Conservation (phyloP, 1,140 invertebrate species). For the Eurosta solidaginis region DNA sequence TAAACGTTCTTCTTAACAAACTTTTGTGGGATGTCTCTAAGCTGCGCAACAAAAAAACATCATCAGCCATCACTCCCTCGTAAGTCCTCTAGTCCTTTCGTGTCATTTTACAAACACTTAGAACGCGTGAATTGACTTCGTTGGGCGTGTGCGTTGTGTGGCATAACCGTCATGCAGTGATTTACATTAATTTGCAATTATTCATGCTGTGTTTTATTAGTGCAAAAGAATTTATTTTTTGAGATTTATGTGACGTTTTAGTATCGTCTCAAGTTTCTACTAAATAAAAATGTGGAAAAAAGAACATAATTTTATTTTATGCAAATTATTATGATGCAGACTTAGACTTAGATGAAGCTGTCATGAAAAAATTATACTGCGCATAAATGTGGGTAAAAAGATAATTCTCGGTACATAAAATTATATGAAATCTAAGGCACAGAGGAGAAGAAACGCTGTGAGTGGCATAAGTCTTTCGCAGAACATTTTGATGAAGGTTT, state of each 20-base stretch:
- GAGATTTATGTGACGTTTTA: conserved; percentile 37
- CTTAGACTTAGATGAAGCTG: not conserved
- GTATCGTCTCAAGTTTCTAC: not conserved
- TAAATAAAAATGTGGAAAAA: conserved; percentile 33
- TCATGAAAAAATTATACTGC: not conserved
- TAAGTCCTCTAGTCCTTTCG: not conserved
- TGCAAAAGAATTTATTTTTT: conserved; percentile 33
- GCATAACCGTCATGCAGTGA: conserved; percentile 40
- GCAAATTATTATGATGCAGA: conserved; percentile 31
- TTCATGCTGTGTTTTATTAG: conserved; percentile 52
- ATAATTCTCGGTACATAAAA: not conserved
- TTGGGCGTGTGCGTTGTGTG: conserved; percentile 11
- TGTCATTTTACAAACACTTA: conserved; percentile 5
- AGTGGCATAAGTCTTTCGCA: no score
- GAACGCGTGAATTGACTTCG: not conserved
- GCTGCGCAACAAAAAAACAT: no score
- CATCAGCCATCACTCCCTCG: not conserved
- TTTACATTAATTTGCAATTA: conserved; percentile 60
- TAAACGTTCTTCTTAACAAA: not conserved
- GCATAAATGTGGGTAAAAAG: not conserved
- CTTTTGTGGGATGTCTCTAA: not conserved
- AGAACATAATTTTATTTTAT: conserved; percentile 35
- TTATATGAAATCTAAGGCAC: not conserved
- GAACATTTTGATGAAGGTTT: no score
- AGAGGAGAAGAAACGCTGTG: not conserved